Base-by-base conservation (phyloP, 2,797 vertebrate species). In the Gastrophryne carolinensis region DNA sequence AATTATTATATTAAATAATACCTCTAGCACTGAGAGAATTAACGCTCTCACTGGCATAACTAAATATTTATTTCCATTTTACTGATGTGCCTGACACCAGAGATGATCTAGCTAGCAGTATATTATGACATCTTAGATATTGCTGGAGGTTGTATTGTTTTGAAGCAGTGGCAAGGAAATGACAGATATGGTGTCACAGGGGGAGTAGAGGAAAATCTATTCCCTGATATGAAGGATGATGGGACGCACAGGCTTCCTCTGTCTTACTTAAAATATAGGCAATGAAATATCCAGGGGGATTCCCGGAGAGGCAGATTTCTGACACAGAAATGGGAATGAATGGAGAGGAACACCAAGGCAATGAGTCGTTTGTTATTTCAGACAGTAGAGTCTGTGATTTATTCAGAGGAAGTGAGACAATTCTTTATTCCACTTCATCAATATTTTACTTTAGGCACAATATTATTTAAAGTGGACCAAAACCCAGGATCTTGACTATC, bases 181-280 rank as follows among this genome's bases (percentile, higher is more conserved):
- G 64, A 75, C 62, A 37, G 61, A 75, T 62, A 61, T 21, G 8
- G 52, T 75, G 64, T 53, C 73, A 75, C n/a, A 19, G 34, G 12
- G 44, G 32, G 52, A 35, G 44, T 69, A 8, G 6, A 61, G 30
- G 30, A 69, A 64, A 29, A 75, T 67, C 23, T 52, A 23, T 32
- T 29, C n/a, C 61, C 21, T 41, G 49, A 32, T 53, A 60, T 53
- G 49, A 15, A 11, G 3, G 11, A 37, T 7, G 26, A 30, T 23
- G 24, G 54, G 21, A 30, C 17, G 61, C 26, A 54, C 26, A 50
- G 63, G 23, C 44, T 61, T n/a, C 17, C 39, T 75, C 73, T 50
- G 61, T 75, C 73, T 61, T 75, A 68, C 64, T 75, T 75, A 68
- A 61, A 37, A 75, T 68, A 64, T 21, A 60, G 73, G 68, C 64